These are phyloP conservation scores for Strix uralensis DNA, from an alignment of 2,113 vertebrate species.

Conservation along the genomic window DNA sequence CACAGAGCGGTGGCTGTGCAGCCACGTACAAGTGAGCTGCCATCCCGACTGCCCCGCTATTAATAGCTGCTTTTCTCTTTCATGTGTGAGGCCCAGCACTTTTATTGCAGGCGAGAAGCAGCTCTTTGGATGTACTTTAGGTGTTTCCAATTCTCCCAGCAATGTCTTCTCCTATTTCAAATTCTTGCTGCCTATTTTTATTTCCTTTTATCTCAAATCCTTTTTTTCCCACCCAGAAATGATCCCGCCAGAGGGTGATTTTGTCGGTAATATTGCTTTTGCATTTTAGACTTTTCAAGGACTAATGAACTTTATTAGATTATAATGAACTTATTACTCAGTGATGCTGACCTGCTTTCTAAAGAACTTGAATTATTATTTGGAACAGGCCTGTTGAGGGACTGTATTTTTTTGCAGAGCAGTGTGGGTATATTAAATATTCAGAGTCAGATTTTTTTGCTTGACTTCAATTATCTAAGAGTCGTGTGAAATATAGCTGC, in stretches of 20 bases:
- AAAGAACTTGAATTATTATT: conserved; percentile 64
- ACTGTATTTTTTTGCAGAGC: neutral
- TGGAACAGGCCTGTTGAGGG: conserved; percentile 54
- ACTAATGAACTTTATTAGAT: conserved; percentile 73
- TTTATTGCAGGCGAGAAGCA: neutral
- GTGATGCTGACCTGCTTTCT: conserved; percentile 50
- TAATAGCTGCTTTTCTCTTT: conserved; percentile 47
- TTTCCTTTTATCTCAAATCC: conserved; percentile 57
- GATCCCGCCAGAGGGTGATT: conserved; percentile 53
- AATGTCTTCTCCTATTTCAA: conserved; percentile 28
- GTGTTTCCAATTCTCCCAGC: conserved; percentile 55
- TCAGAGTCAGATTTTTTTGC: neutral
- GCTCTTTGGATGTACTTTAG: conserved; percentile 40
- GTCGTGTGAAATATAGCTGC: neutral
- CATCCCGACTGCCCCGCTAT: neutral
- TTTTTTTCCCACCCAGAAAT: conserved; percentile 2
- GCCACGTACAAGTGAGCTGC: neutral
- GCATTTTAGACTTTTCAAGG: conserved; percentile 67
- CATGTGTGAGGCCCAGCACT: neutral
- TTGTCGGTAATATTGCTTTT: conserved; percentile 26
- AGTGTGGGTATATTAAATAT: conserved; percentile 25
- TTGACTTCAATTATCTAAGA: neutral
- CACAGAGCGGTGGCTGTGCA: neutral
- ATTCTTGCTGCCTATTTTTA: conserved; percentile 55
- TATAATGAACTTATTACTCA: conserved; percentile 70